A percentile compares a stretch with the other conserved stretches of the same genome.
phyloP scores from a whole-genome alignment of 2,888 invertebrate species.

The Volucella inanis region DNA sequence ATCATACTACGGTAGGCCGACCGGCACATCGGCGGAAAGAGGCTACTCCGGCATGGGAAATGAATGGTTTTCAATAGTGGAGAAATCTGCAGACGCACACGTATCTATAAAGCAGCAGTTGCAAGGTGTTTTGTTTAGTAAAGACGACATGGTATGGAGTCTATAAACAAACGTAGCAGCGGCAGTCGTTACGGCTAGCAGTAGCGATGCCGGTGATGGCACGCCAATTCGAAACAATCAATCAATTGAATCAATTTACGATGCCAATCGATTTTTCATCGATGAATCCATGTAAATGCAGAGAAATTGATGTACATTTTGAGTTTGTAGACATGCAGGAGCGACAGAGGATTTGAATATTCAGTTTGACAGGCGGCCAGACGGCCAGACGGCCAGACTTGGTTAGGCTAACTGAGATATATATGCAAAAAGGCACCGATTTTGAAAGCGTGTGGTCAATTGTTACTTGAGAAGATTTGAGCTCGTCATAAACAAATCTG shows the following conservation, averaged over 20 bases:
- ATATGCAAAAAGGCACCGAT: constrained; percentile 45
- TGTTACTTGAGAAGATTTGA: constrained; percentile 18
- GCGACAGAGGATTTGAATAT: constrained; percentile 40
- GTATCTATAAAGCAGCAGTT: constrained; percentile 25
- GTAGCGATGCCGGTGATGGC: constrained; percentile 69
- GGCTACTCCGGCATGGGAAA: constrained; percentile 33
- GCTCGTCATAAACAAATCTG: constrained; percentile 64
- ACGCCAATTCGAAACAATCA: constrained; percentile 73
- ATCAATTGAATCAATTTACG: constrained; percentile 74
- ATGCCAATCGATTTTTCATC: constrained; percentile 75
- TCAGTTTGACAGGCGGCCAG: neutral
- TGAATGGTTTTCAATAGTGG: constrained; percentile 35
- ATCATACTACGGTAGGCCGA: neutral
- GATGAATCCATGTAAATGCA: constrained; percentile 72
- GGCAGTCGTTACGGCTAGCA: neutral
- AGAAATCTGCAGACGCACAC: constrained; percentile 55
- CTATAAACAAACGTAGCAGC: constrained; percentile 66
- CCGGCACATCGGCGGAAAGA: constrained; percentile 4
- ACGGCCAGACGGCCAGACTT: too few relatives aligned
- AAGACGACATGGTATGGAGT: constrained; percentile 30
- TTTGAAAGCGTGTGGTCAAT: constrained; percentile 59
- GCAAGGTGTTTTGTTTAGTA: constrained; percentile 66
- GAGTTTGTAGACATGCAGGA: constrained; percentile 33
- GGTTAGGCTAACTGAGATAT: constrained; percentile 43
- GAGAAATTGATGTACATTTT: constrained; percentile 63